These are phyloP conservation scores for Tapera naevia DNA, from an alignment of 2,797 vertebrate genomes.

Conservation along the genomic window DNA sequence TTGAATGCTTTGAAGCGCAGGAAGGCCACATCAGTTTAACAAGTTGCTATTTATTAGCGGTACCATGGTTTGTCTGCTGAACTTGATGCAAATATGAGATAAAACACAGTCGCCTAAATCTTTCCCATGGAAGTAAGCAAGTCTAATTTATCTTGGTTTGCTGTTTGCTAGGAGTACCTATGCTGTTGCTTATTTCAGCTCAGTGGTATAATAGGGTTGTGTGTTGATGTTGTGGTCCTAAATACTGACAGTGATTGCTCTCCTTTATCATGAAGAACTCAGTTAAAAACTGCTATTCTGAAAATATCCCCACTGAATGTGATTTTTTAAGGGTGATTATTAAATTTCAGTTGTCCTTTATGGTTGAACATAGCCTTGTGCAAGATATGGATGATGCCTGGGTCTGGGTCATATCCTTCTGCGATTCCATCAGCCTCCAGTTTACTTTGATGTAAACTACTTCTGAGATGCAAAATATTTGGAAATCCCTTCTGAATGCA, in stretches of 20 bases:
- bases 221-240: rapidly evolving
- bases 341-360: background rate
- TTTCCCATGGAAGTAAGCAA: background rate
- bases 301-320: background rate
- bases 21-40: background rate
- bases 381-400: rapidly evolving
- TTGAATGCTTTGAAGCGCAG: background rate
- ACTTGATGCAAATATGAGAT: background rate
- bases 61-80: background rate
- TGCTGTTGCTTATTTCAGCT: background rate
- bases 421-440: background rate
- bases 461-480: slow-evolving; percentile 35
- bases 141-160: background rate
- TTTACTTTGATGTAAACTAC: background rate
- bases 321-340: background rate
- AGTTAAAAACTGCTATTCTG: background rate
- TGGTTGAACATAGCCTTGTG: background rate
- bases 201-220: background rate
- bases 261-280: background rate
- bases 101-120: background rate
- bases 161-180: background rate
- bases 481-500: background rate
- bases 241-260: rapidly evolving
- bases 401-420: background rate
- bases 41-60: background rate